These are phyloP conservation scores for Perdita meconis DNA, from an alignment of 2,888 invertebrate genomes.

Conservation along the genomic window DNA sequence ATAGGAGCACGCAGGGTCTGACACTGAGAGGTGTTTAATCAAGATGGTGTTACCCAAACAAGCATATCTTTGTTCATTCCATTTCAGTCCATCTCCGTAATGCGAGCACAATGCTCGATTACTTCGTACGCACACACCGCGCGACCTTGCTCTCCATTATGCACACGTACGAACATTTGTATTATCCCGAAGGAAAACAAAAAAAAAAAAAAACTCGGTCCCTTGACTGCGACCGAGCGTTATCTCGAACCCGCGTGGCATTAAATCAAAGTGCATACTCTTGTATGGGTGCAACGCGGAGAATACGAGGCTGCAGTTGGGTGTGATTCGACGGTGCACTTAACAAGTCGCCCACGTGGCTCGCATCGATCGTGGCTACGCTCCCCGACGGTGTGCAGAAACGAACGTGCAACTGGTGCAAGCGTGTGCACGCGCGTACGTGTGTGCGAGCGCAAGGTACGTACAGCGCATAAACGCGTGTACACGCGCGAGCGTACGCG, in stretches of 20 bases:
- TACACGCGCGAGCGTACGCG: constrained; percentile 12
- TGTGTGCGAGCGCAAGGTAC: constrained; percentile 1
- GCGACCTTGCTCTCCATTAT: constrained; percentile 62
- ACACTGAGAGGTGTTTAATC: constrained; percentile 44
- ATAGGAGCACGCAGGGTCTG: constrained; percentile 22
- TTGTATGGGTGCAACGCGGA: constrained; percentile 58
- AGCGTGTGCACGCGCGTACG: neutral
- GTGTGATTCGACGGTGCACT: constrained; percentile 70
- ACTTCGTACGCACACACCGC: constrained; percentile 41
- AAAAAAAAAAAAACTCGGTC: constrained; percentile 41
- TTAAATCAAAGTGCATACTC: constrained; percentile 68
- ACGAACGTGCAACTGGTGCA: neutral
- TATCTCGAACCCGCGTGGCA: constrained; percentile 60
- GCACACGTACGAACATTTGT: constrained; percentile 53
- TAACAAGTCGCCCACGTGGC: constrained; percentile 72
- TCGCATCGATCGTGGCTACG: constrained; percentile 56
- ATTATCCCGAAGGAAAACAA: constrained; percentile 36
- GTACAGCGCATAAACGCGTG: neutral
- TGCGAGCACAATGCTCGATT: constrained; percentile 58
- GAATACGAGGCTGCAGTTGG: constrained; percentile 65
- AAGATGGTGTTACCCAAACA: constrained; percentile 41
- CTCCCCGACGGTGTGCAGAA: constrained; percentile 4
- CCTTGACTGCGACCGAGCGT: constrained; percentile 36
- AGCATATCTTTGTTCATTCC: constrained; percentile 45
- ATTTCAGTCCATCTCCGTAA: constrained; percentile 49